These are phyloP conservation scores for Sericinus montela DNA, from an alignment of 2,888 invertebrate genomes.

Conservation along the genomic window DNA sequence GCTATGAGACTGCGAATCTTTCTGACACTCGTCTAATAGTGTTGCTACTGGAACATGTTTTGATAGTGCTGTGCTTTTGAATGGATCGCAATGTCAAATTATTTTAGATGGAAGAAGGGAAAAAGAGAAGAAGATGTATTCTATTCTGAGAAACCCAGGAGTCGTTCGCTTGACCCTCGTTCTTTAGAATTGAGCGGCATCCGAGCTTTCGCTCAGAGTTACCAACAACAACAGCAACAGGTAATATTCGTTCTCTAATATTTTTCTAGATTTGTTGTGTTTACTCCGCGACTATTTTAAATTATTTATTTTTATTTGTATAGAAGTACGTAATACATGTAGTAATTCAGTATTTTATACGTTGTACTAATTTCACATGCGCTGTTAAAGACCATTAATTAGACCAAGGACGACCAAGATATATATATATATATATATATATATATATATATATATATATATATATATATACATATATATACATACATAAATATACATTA, in stretches of 20 bases:
- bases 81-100: slow-evolving; percentile 79
- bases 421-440: too few species aligned
- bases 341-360: too few species aligned
- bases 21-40: slow-evolving; percentile 22
- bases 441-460: too few species aligned
- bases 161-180: slow-evolving; percentile 85
- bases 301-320: too few species aligned
- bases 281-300: too few species aligned
- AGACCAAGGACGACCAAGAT: too few species aligned
- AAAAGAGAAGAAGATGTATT: slow-evolving; percentile 78
- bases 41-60: slow-evolving; percentile 18
- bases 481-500: too few species aligned
- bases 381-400: too few species aligned
- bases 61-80: slow-evolving; percentile 28
- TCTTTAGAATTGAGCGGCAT: slow-evolving; percentile 85
- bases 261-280: too few species aligned
- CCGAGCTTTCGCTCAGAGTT: slow-evolving; percentile 76
- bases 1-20: slow-evolving; percentile 33
- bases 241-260: not conserved
- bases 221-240: slow-evolving; percentile 45
- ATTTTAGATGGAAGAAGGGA: slow-evolving; percentile 84
- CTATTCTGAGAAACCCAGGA: slow-evolving; percentile 82
- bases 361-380: too few species aligned
- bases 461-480: too few species aligned
- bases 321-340: too few species aligned